Evolutionary conservation across 2,797 vertebrate genomes (phyloP), one percentile per base, ranked within the genome.

Genomic region (Rhincodon typus): DNA sequence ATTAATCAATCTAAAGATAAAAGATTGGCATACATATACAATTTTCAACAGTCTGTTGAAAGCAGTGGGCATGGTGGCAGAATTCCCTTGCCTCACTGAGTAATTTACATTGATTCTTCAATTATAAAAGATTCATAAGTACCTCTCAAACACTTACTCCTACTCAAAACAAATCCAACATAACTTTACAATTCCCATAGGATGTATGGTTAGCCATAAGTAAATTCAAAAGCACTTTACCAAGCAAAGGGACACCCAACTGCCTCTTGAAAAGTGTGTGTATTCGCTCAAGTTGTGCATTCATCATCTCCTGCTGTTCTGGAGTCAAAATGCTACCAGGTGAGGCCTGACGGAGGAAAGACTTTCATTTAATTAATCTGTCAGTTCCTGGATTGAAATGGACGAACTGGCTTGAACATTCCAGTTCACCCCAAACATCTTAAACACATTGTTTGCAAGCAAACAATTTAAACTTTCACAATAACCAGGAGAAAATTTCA

Each of bases 211-310:
- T 74, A 53, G 42, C 70, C 30, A 34, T 42, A 50, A 7, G 23
- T 46, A 72, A 77, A 74, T 34, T 95, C 70, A 0, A 12, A 77
- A 8, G 23, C 94, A 94, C 88, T 98, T 98, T 97, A 99, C 99
- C 99, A 96, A 99, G 98, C 96, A 99, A 97, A 0, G 99, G 99
- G 96, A 99, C 96, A 34, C 98, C 98, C 97, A 99, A 97, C 98
- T 99, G 99, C 96, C 99, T 98, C 96, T 98, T 98, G 97, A 99
- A 99, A 77, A 99, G 98, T 0, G 97, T 98, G 96, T 99, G 98
- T 96, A 99, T 98, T 96, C 98, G 98, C 96, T 98, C 98, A 0
- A 99, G 98, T 97, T 99, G 99, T 96, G 97, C 96, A 96, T 97
- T 98, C 96, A 98, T 97, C 97, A 98, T 97, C 97, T 98, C 98